phyloP scores from a whole-genome alignment of 1,140 invertebrate genomes.

The Drosophila persimilis region DNA sequence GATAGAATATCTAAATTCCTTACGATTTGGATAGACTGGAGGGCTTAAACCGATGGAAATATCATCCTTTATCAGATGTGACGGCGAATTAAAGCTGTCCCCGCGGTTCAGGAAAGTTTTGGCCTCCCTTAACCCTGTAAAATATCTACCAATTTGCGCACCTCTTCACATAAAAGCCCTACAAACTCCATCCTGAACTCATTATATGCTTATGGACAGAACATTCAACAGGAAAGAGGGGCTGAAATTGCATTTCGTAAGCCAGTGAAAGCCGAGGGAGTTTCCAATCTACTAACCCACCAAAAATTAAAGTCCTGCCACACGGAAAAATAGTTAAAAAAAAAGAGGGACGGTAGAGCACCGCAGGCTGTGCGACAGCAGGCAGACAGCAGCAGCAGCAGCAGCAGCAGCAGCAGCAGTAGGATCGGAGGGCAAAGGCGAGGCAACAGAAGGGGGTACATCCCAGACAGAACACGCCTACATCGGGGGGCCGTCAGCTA shows the following conservation, averaged over 20 bases:
- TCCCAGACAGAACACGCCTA: slow-evolving; percentile 39
- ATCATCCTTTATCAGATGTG: too few species aligned
- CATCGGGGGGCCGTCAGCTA: slow-evolving; percentile 35
- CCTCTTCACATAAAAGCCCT: too few species aligned
- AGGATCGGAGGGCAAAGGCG: slow-evolving; percentile 1
- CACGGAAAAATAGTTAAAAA: slow-evolving; percentile 6
- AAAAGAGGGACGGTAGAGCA: not conserved
- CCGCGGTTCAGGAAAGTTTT: too few species aligned
- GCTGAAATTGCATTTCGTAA: not conserved
- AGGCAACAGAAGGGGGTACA: slow-evolving; percentile 3
- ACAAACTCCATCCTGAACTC: too few species aligned
- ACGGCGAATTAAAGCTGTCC: too few species aligned
- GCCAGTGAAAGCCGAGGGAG: not conserved
- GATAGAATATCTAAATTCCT: too few species aligned
- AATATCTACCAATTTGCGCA: too few species aligned
- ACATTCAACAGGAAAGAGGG: not conserved
- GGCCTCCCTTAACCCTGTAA: too few species aligned
- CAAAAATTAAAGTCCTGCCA: slow-evolving; percentile 29
- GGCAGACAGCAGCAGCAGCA: not conserved
- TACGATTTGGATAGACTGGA: too few species aligned
- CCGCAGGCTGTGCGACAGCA: slow-evolving; percentile 41
- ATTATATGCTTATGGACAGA: not conserved
- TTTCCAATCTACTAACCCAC: not conserved
- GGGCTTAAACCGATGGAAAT: too few species aligned
- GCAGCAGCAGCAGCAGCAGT: not conserved